Conservation (phyloP, 2,113 vertebrate species). For the Sander vitreus region DNA sequence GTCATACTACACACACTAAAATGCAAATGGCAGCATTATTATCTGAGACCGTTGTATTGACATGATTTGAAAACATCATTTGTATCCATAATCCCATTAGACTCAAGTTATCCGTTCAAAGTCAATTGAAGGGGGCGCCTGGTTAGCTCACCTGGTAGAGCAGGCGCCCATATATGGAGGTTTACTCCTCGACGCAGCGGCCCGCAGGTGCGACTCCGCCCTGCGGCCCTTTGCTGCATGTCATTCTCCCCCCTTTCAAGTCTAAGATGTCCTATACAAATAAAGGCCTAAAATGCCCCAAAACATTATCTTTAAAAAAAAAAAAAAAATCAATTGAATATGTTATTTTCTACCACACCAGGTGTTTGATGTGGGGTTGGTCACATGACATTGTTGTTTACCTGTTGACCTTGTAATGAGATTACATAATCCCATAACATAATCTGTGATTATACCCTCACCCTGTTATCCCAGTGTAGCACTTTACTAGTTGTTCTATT, state of each 20-base stretch:
- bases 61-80: not conserved
- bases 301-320: no score
- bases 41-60: not conserved
- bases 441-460: conserved; percentile 49
- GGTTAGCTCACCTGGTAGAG: no score
- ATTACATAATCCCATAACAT: conserved; percentile 64
- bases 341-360: not conserved
- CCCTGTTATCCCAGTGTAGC: conserved; percentile 11
- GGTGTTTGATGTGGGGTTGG: not conserved
- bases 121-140: not conserved
- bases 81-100: not conserved
- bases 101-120: not conserved
- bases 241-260: no score
- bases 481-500: conserved; percentile 11
- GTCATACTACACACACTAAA: not conserved
- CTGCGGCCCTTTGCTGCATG: no score
- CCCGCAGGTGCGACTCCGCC: no score
- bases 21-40: not conserved
- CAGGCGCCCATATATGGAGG: no score
- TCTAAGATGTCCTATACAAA: no score
- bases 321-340: not conserved
- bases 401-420: conserved; percentile 58
- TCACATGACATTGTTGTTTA: conserved; percentile 26
- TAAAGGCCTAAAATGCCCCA: no score
- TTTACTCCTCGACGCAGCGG: no score